A percentile compares a stretch with the other conserved stretches of the same genome.
These are phyloP conservation scores for Electrophaes corylata DNA, from an alignment of 2,888 invertebrate species.

Conservation along the genomic window DNA sequence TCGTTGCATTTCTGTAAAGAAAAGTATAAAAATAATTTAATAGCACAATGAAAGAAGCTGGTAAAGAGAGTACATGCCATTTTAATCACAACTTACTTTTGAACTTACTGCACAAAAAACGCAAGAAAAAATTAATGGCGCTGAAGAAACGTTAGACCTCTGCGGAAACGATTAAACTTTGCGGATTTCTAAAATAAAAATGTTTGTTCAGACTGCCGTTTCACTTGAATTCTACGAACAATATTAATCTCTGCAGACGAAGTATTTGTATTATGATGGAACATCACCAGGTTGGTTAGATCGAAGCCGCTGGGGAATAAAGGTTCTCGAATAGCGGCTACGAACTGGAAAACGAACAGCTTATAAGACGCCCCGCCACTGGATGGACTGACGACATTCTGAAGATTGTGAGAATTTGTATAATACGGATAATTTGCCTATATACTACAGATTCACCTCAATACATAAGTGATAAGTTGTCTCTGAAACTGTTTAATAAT, in stretches of 20 bases:
- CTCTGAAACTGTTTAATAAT: too few relatives aligned
- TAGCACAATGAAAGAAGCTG: background rate
- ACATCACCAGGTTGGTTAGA: too few relatives aligned
- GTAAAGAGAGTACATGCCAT: background rate
- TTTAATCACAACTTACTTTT: conserved; percentile 7
- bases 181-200: background rate
- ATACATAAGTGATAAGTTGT: too few relatives aligned
- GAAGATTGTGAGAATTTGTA: too few relatives aligned
- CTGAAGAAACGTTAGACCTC: background rate
- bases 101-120: conserved; percentile 1
- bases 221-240: background rate
- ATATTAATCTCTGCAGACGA: background rate
- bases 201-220: background rate
- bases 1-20: background rate
- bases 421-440: too few relatives aligned
- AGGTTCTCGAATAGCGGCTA: too few relatives aligned
- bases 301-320: too few relatives aligned
- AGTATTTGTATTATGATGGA: too few relatives aligned
- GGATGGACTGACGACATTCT: too few relatives aligned
- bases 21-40: conserved; percentile 1
- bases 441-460: too few relatives aligned
- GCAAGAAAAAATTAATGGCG: conserved; percentile 4
- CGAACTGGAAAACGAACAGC: too few relatives aligned
- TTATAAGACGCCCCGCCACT: too few relatives aligned
- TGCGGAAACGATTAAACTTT: conserved; percentile 1